These are phyloP conservation scores for Subanguina moxae DNA, from an alignment of 1,140 invertebrate species.

Conservation along the genomic window DNA sequence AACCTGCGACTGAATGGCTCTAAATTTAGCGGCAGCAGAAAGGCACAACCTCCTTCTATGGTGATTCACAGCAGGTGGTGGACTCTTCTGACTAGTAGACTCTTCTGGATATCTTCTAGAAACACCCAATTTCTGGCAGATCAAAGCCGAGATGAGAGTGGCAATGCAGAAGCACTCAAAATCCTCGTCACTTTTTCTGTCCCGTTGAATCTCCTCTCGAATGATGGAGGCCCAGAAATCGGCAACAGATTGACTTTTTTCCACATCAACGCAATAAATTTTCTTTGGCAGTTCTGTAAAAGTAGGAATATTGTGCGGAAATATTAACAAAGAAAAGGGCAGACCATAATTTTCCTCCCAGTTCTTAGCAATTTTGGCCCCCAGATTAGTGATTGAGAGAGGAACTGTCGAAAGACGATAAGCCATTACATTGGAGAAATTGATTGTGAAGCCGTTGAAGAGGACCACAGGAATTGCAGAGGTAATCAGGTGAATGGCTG, in stretches of 20 bases:
- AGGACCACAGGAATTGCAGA: constrained; percentile 47
- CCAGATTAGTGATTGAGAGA: constrained; percentile 25
- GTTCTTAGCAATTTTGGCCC: constrained; percentile 31
- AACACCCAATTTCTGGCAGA: constrained; percentile 35
- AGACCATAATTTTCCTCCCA: constrained; percentile 22
- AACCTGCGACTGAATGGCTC: neutral
- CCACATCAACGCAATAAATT: constrained; percentile 8
- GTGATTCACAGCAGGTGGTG: constrained; percentile 27
- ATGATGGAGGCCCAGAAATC: constrained; percentile 45
- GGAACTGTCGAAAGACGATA: constrained; percentile 37
- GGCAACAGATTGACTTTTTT: constrained; percentile 24
- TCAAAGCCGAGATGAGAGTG: constrained; percentile 49
- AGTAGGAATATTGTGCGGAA: neutral
- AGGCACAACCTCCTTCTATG: constrained; percentile 20
- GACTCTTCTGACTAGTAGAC: constrained; percentile 23
- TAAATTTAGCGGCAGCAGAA: neutral
- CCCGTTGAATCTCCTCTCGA: constrained; percentile 9
- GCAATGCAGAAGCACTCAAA: constrained; percentile 49
- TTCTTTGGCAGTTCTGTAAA: neutral
- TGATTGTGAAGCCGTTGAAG: constrained; percentile 46
- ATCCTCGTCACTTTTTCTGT: constrained; percentile 23
- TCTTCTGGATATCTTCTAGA: constrained; percentile 36
- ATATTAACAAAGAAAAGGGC: neutral
- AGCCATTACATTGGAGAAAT: constrained; percentile 46
- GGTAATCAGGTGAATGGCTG: constrained; percentile 44